These are phyloP conservation scores for Periplaneta americana DNA, from an alignment of 1,140 invertebrate genomes.

Conservation along the genomic window DNA sequence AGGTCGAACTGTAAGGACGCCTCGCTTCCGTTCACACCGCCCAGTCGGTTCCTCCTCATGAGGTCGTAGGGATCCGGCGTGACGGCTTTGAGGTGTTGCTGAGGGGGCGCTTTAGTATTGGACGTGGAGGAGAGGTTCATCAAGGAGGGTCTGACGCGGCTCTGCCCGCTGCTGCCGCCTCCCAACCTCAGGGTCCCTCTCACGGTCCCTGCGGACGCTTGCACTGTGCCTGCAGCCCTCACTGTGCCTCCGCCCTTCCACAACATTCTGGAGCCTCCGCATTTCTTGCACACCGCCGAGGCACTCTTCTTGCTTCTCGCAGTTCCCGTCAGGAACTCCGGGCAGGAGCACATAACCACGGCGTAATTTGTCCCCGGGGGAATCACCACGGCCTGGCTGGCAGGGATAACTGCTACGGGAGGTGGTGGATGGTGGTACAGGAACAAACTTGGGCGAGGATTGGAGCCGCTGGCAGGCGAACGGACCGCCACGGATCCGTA, in stretches of 20 bases:
- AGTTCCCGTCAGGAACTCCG: conserved; percentile 67
- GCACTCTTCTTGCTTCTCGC: conserved; percentile 58
- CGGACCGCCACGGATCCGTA: conserved; percentile 66
- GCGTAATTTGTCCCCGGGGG: conserved; percentile 30
- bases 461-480: conserved; percentile 19
- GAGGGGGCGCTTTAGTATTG: background rate
- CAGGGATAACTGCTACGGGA: conserved; percentile 18
- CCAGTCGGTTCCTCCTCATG: conserved; percentile 65
- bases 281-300: conserved; percentile 60
- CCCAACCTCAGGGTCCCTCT: background rate
- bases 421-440: conserved; percentile 5
- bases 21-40: background rate
- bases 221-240: conserved; percentile 31
- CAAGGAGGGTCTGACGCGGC: background rate
- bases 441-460: conserved; percentile 17
- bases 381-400: conserved; percentile 16
- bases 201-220: background rate
- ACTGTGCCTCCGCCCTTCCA: conserved; percentile 38
- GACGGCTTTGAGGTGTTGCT: background rate
- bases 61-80: conserved; percentile 67
- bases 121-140: background rate
- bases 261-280: conserved; percentile 64
- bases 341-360: conserved; percentile 68
- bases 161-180: background rate
- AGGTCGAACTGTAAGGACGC: background rate